These are phyloP conservation scores for Xylota sylvarum DNA, from an alignment of 2,888 invertebrate genomes.

Conservation along the genomic window DNA sequence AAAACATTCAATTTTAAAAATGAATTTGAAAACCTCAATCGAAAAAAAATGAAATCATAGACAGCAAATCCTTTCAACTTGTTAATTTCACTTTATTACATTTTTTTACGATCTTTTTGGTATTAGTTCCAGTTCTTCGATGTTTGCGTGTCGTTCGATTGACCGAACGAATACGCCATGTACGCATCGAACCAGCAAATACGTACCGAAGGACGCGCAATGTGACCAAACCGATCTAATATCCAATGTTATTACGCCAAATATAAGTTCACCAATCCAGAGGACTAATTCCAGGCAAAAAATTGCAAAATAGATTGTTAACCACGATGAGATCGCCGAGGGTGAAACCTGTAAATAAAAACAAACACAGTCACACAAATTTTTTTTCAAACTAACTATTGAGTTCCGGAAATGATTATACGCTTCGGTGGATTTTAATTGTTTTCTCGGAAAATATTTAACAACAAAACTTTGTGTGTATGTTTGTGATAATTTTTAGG, in stretches of 20 bases:
- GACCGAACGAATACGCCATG: conserved; percentile 79
- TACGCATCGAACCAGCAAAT: conserved; percentile 79
- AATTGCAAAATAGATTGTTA: conserved; percentile 78
- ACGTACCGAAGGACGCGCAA: conserved; percentile 50
- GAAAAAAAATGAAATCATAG: not conserved
- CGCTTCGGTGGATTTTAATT: not conserved
- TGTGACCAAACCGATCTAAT: conserved; percentile 76
- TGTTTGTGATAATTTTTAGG: no score
- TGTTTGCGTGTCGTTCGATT: conserved; percentile 74
- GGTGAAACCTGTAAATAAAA: conserved; percentile 79
- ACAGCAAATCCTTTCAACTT: conserved; percentile 12
- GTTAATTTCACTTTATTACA: conserved; percentile 25
- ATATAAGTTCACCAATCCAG: conserved; percentile 78
- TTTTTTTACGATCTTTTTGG: conserved; percentile 28
- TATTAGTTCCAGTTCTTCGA: conserved; percentile 75
- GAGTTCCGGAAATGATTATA: not conserved
- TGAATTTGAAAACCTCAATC: not conserved
- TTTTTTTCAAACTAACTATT: not conserved
- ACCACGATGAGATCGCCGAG: conserved; percentile 79
- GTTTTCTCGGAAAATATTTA: not conserved
- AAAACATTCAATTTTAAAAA: not conserved
- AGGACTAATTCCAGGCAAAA: conserved; percentile 78
- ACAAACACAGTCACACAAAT: not conserved
- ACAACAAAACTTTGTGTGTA: no score
- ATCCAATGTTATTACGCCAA: conserved; percentile 78